Conservation (phyloP, 2,113 vertebrate genomes). For the Tragelaphus buxtoni region DNA sequence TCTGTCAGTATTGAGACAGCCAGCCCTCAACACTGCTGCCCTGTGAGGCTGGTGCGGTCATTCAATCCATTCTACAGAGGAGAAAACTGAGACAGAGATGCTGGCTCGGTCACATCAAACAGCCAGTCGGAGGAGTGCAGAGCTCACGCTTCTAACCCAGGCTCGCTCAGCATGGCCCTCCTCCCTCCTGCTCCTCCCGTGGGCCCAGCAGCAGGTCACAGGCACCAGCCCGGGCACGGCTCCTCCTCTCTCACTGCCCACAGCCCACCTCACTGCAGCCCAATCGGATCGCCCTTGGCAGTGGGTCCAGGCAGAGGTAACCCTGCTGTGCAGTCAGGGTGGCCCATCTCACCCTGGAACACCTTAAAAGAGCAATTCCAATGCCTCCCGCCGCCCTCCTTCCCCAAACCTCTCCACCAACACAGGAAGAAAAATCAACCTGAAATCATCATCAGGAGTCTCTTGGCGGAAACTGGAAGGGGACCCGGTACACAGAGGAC, state of each 20-base stretch:
- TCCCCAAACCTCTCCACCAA: background rate
- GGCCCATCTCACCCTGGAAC: background rate
- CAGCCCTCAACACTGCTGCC: background rate
- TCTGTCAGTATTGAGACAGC: background rate
- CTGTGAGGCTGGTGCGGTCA: background rate
- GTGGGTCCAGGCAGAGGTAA: background rate
- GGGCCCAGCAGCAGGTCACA: background rate
- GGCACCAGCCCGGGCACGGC: background rate
- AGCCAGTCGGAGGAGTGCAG: background rate
- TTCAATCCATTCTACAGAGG: background rate
- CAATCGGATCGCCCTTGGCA: background rate
- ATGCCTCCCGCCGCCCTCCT: accelerated
- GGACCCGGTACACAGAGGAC: background rate
- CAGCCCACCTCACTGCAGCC: background rate
- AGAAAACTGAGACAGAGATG: background rate
- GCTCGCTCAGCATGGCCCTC: background rate
- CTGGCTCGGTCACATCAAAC: background rate
- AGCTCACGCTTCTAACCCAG: background rate
- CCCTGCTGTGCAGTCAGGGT: background rate
- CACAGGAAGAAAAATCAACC: background rate
- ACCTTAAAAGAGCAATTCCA: background rate
- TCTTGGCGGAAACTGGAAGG: background rate
- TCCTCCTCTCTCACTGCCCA: background rate
- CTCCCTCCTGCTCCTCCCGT: background rate
- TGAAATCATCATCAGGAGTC: background rate